Conservation (phyloP, 2,888 invertebrate species). For the Abrostola tripartita region DNA sequence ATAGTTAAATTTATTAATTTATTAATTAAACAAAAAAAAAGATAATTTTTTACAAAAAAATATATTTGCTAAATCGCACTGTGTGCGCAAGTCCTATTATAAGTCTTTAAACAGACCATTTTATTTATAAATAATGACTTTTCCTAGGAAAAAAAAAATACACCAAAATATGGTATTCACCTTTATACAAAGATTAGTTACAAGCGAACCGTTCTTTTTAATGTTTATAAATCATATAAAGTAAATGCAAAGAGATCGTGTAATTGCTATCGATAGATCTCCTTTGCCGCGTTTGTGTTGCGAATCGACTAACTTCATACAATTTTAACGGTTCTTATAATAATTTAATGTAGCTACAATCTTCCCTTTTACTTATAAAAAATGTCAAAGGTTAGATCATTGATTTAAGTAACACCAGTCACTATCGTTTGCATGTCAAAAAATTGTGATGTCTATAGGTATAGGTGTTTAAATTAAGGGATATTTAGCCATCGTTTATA, state of each 20-base stretch:
- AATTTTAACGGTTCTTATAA: not conserved
- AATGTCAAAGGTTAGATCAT: too few relatives aligned
- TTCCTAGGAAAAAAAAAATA: conserved; percentile 77
- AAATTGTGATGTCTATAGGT: too few relatives aligned
- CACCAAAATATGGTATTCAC: conserved; percentile 73
- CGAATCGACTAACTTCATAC: conserved; percentile 26
- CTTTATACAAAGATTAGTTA: conserved; percentile 60
- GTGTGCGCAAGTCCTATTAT: conserved; percentile 59
- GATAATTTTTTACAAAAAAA: conserved; percentile 59
- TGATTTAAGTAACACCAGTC: too few relatives aligned
- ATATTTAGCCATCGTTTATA: too few relatives aligned
- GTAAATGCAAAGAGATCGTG: conserved; percentile 62
- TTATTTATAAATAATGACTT: conserved; percentile 73
- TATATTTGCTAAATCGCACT: conserved; percentile 56
- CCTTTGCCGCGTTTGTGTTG: conserved; percentile 44
- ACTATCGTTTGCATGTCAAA: too few relatives aligned
- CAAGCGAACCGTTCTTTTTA: conserved; percentile 56
- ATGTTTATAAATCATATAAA: conserved; percentile 57
- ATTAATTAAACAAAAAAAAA: conserved; percentile 55
- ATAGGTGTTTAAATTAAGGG: too few relatives aligned
- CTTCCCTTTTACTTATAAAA: too few relatives aligned
- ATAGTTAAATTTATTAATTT: conserved; percentile 51
- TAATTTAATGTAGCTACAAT: not conserved
- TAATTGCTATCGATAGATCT: conserved; percentile 51
- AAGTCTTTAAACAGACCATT: conserved; percentile 82